These are phyloP conservation scores for Pogonophryne albipinna DNA, from an alignment of 2,797 vertebrate genomes.

Conservation along the genomic window DNA sequence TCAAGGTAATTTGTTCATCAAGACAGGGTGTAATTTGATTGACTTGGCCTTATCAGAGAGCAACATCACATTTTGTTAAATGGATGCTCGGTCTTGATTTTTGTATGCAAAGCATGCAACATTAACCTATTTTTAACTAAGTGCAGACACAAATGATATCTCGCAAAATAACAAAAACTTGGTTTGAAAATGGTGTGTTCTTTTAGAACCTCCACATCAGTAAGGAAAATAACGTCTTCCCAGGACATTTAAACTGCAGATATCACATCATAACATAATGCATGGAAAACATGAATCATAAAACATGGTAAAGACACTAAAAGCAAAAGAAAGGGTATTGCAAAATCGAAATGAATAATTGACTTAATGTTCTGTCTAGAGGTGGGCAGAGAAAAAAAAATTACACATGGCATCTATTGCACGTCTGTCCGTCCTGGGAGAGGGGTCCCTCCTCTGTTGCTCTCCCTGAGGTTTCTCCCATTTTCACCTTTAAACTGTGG, in stretches of 20 bases:
- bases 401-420: too few relatives aligned
- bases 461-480: too few relatives aligned
- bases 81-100: background rate
- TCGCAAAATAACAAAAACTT: background rate
- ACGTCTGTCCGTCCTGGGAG: too few relatives aligned
- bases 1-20: background rate
- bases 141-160: conserved; percentile 3
- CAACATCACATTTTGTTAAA: background rate
- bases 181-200: background rate
- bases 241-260: background rate
- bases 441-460: too few relatives aligned
- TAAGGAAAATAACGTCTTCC: background rate
- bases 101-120: background rate
- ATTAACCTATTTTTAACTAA: background rate
- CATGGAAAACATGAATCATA: too few relatives aligned
- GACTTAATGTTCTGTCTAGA: too few relatives aligned
- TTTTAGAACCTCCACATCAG: too few relatives aligned
- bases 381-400: too few relatives aligned
- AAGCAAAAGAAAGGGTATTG: background rate
- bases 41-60: background rate
- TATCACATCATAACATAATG: background rate
- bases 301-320: background rate
- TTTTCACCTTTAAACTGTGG: too few relatives aligned
- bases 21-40: background rate
- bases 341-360: too few relatives aligned